A percentile compares a stretch with the other conserved stretches of the same genome.
Evolutionary conservation across 37 sponge, comb jelly and placozoan species (phyloP).

Genomic region (Oscarella lobularis): DNA sequence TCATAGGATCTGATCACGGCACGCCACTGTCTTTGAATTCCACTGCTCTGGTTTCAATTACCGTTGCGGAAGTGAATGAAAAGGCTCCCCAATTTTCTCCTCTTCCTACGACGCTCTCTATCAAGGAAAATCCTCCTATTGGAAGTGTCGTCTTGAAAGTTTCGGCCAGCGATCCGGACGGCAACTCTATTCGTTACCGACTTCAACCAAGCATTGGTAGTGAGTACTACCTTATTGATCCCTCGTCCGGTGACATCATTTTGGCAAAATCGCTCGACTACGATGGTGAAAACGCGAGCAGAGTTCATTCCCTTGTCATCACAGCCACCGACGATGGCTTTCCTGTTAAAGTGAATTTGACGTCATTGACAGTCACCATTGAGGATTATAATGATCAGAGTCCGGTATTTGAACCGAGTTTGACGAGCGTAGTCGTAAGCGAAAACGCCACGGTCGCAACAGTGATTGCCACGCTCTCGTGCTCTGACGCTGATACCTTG

Average conservation of each 20-base stretch:
- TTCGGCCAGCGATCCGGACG: not conserved
- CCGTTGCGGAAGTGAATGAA: constrained; percentile 43
- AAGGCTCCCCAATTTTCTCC: constrained; percentile 13
- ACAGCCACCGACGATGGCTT: not conserved
- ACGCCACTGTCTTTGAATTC: constrained; percentile 15
- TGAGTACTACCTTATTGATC: not conserved
- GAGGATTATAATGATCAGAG: constrained; percentile 8
- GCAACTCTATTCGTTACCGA: not conserved
- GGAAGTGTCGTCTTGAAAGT: not conserved
- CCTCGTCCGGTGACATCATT: not conserved
- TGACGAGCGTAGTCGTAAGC: not conserved
- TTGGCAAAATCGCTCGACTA: not conserved
- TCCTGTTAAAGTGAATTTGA: not conserved
- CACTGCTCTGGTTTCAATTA: constrained; percentile 17
- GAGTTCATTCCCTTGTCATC: not conserved
- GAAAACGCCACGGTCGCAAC: too few species aligned
- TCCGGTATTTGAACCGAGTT: constrained; percentile 1
- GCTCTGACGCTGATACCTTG: not conserved
- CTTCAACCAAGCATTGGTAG: not conserved
- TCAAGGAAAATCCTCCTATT: not conserved
- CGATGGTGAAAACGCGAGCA: not conserved
- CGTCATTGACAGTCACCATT: constrained; percentile 4
- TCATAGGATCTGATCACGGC: constrained; percentile 29
- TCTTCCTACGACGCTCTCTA: not conserved
- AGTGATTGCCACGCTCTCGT: not conserved